A percentile compares a stretch with the other conserved stretches of the same genome.
Conservation (phyloP, 2,113 vertebrate genomes). For the Notothenia coriiceps region DNA sequence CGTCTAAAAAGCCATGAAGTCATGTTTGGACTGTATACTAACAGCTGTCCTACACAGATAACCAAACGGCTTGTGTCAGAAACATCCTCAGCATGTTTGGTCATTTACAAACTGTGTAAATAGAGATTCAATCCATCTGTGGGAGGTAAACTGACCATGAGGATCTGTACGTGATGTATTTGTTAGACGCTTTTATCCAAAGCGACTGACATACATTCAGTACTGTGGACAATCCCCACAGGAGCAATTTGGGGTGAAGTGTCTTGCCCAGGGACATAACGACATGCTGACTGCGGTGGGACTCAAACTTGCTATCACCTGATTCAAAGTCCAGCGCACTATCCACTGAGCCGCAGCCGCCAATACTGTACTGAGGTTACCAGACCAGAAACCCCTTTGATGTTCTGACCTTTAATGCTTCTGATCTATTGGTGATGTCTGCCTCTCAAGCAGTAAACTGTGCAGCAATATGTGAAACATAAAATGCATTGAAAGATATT, state of each 20-base stretch:
- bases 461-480: not conserved
- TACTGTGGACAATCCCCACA: too few relatives aligned
- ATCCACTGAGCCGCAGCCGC: too few relatives aligned
- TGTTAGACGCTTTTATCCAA: too few relatives aligned
- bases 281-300: too few relatives aligned
- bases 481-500: not conserved
- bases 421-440: not conserved
- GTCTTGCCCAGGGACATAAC: too few relatives aligned
- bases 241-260: too few relatives aligned
- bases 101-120: conserved; percentile 41
- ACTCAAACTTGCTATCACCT: too few relatives aligned
- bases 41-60: conserved; percentile 55
- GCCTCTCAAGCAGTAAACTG: conserved; percentile 14
- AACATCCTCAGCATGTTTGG: conserved; percentile 58
- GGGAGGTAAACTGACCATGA: not conserved
- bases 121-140: conserved; percentile 22
- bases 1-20: conserved; percentile 38
- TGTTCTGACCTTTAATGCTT: conserved; percentile 46
- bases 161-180: not conserved
- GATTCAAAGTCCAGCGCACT: too few relatives aligned
- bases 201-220: too few relatives aligned
- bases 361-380: too few relatives aligned
- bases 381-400: conserved; percentile 22
- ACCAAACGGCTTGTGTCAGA: conserved; percentile 51
- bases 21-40: conserved; percentile 50